Evolutionary conservation across 2,888 invertebrate genomes (phyloP), one percentile per base, ranked within the genome.

Genomic region (Apodemia hepburni): DNA sequence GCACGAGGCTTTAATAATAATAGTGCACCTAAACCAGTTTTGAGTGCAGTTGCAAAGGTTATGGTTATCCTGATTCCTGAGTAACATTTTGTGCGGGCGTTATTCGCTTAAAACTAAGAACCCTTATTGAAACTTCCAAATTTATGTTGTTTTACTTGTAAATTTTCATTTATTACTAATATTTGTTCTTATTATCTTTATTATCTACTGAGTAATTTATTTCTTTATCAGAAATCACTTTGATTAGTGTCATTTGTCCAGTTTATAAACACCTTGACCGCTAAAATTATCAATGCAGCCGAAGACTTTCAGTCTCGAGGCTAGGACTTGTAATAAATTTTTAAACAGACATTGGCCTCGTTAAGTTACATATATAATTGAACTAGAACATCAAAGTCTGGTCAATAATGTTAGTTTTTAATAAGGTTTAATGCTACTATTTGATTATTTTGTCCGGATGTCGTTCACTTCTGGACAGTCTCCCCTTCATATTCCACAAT

Each of bases 1-100:
- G 90, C 90, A 90, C 88, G 90, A 90, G 87, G 82, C 85, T 82
- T 83, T 85, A 89, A 88, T 90, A 91, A 90, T 91, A 89, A 89
- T 90, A 89, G 87, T 88, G 87, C 85, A 87, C 85, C 77, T 70
- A 84, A 91, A 90, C 90, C 89, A 79, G 90, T 91, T 91, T 89
- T 85, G 80, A 82, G 85, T 87, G 85, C 76, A 84, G 86, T 85
- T 85, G 84, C 54, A 57, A 57, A 76, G 85, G 79, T 77, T 84
- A 85, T 80, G 84, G 85, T 87, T 84, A 85, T 88, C 86, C 88
- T 81, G 87, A 77, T 80, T 80, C 81, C 81, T 74, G 61, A 59
- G 61, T 61, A 51, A 79, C 80, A 58, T 80, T 73, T 74, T 76
- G 85, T 87, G 84, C 88, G 87, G 85, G 85, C 81, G 79, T 79